Evolutionary conservation across 2,888 invertebrate genomes (phyloP), one percentile per base, ranked within the genome.

Genomic region (Odontocolon sp.): DNA sequence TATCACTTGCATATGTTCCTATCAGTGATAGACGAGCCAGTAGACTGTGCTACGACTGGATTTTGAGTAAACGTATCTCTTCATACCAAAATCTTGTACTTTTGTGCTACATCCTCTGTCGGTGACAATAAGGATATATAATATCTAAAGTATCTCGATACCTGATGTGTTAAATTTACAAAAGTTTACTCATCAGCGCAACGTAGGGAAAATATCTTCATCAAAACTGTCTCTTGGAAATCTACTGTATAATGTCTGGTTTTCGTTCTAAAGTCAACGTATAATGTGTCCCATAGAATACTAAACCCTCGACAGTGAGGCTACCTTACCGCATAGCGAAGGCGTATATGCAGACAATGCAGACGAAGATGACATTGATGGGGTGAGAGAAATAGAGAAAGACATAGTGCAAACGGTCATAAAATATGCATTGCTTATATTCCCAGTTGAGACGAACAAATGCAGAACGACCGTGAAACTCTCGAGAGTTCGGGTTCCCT

Each of bases 371-470:
- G 50, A 66, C 45, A 14, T 18, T 28, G 33, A 61, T 61, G 68
- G 64, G 70, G 38, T 18, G 42, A 52, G 63, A 70, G 40, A 57
- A 54, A 42, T 76, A 59, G 57, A 77, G 68, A 40, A 61, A 81
- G 81, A 82, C 78, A 82, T 79, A 82, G 82, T 74, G 81, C 78
- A 45, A 59, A 67, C 78, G 80, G 79, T 83, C 81, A 84, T 88
- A 87, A 88, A 88, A 88, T 88, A 88, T 88, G 87, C 84, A 87
- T 86, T 84, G 83, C 82, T 85, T 83, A n/a, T n/a, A 86, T 86
- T 86, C 82, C 33, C 38, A 14, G 79, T 68, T 79, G 73, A 78
- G 81, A 80, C 54, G 79, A 86, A 85, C 82, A 85, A 85, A 85
- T 85, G 84, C 81, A 78, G 74, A 80, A 81, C 82, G 83, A 83